These are phyloP conservation scores for Sphinx pinastri DNA, from an alignment of 2,888 invertebrate species.

Conservation along the genomic window DNA sequence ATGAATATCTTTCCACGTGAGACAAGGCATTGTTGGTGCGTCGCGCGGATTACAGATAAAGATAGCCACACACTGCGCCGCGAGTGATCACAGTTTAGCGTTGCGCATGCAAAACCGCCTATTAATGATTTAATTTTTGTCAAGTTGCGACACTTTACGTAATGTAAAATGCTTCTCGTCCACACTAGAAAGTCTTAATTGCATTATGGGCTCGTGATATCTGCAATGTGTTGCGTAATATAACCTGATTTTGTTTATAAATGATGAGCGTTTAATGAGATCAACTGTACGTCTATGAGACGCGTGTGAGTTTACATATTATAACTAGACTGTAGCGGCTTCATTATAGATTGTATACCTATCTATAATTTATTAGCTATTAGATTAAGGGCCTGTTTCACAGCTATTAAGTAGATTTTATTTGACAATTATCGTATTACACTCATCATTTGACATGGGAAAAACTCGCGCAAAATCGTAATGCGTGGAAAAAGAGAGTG, in stretches of 20 bases:
- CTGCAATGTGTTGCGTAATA: slow-evolving; percentile 13
- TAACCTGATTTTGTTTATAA: slow-evolving; percentile 12
- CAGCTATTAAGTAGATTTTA: too few relatives aligned
- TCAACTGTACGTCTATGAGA: too few relatives aligned
- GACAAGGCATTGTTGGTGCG: background rate
- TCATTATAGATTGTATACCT: too few relatives aligned
- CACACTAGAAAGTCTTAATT: slow-evolving; percentile 22
- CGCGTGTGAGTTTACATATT: too few relatives aligned
- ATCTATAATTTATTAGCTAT: too few relatives aligned
- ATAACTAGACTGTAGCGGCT: too few relatives aligned
- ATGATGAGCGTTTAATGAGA: slow-evolving; percentile 11
- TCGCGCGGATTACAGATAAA: slow-evolving; percentile 9
- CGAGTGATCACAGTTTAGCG: background rate
- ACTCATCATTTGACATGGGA: too few relatives aligned
- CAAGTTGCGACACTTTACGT: slow-evolving; percentile 17
- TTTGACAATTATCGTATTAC: too few relatives aligned
- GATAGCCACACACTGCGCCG: slow-evolving; percentile 22
- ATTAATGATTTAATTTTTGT: slow-evolving; percentile 19
- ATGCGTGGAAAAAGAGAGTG: too few relatives aligned
- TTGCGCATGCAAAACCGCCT: slow-evolving; percentile 5
- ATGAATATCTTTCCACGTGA: background rate
- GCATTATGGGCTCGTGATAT: slow-evolving; percentile 5
- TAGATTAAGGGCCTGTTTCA: too few relatives aligned
- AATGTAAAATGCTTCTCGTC: slow-evolving; percentile 14
- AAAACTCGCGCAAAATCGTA: too few relatives aligned